phyloP scores from a whole-genome alignment of 2,888 invertebrate genomes.

The Scaptomyza parva region DNA sequence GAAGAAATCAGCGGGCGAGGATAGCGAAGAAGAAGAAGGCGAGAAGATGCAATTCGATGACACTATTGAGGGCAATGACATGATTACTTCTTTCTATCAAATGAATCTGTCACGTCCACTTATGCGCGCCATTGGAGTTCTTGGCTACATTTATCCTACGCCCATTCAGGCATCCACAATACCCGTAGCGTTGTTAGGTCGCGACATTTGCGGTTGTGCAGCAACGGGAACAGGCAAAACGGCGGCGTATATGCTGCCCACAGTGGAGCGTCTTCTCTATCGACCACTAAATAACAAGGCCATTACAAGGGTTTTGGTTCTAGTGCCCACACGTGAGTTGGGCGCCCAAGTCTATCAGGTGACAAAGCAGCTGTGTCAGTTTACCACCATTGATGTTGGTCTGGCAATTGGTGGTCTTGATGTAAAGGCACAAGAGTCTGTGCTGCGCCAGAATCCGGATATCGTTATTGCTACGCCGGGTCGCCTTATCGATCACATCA shows the following conservation, averaged over 20 bases:
- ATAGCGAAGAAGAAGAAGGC: slow-evolving; percentile 86
- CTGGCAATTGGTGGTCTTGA: slow-evolving; percentile 95
- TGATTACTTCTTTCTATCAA: slow-evolving; percentile 92
- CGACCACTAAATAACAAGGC: slow-evolving; percentile 90
- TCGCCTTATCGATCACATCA: slow-evolving; percentile 97
- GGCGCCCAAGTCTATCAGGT: slow-evolving; percentile 99
- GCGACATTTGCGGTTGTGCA: slow-evolving; percentile 99
- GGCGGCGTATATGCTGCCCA: slow-evolving; percentile 99
- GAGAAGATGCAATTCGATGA: slow-evolving; percentile 87
- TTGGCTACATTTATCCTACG: slow-evolving; percentile 97
- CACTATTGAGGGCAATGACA: slow-evolving; percentile 87
- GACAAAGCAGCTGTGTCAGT: slow-evolving; percentile 94
- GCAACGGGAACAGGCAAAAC: slow-evolving; percentile 99
- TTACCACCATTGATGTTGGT: slow-evolving; percentile 92
- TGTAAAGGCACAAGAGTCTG: slow-evolving; percentile 91
- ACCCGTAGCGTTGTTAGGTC: slow-evolving; percentile 95
- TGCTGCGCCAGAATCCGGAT: slow-evolving; percentile 96
- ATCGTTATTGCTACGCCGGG: slow-evolving; percentile 99
- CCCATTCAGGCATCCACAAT: slow-evolving; percentile 98
- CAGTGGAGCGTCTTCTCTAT: slow-evolving; percentile 96
- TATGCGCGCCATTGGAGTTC: slow-evolving; percentile 93
- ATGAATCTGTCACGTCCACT: slow-evolving; percentile 98
- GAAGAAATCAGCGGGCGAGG: slow-evolving; percentile 84
- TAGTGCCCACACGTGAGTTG: slow-evolving; percentile 98
- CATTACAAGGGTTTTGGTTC: slow-evolving; percentile 93